Evolutionary conservation across 2,888 invertebrate genomes (phyloP), one percentile per base, ranked within the genome.

Genomic region (Loripinus fragilis): DNA sequence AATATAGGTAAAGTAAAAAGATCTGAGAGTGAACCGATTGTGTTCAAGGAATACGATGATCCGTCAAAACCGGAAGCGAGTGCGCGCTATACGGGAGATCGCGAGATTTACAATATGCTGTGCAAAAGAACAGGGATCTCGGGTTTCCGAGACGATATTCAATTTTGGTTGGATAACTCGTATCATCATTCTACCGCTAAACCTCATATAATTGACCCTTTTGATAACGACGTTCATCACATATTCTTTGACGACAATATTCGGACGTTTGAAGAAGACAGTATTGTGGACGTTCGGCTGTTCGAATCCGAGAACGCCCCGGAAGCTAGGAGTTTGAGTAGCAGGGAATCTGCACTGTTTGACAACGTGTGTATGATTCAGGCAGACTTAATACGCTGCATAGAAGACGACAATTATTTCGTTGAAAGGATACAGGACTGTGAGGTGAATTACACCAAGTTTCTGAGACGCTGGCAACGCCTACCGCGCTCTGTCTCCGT

Each of bases 161-260:
- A 67, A 10, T 86, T 86, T 74, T 93, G 93, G 93, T 90, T 92
- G 71, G 78, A 87, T 7, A 83, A 92, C 74, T 80, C 86, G 35
- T 93, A 92, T 81, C 81, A 89, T 74, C 90, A 90, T 80, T 73
- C 79, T 7, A 84, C 89, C 0, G 90, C 90, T 8, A 93, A 93
- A 85, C 93, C 93, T 0, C 79, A 92, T 45, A 93, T 92, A 88
- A 86, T 93, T 7, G 92, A 93, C 73, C 89, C 88, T 0, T 83
- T 73, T 41, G 91, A 92, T 71, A 25, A 71, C 0, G 73, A 75
- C 7, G 88, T 90, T 25, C 93, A 93, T 60, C 93, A 93, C 76
- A 93, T 93, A 55, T 87, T 93, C 75, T 93, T 93, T 75, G 93
- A 93, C 76, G 93, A 93, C 85, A 93, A 93, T 79, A 90, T 92